Conservation (phyloP, 2,113 vertebrate species). For the Cricetomys ansorgei region DNA sequence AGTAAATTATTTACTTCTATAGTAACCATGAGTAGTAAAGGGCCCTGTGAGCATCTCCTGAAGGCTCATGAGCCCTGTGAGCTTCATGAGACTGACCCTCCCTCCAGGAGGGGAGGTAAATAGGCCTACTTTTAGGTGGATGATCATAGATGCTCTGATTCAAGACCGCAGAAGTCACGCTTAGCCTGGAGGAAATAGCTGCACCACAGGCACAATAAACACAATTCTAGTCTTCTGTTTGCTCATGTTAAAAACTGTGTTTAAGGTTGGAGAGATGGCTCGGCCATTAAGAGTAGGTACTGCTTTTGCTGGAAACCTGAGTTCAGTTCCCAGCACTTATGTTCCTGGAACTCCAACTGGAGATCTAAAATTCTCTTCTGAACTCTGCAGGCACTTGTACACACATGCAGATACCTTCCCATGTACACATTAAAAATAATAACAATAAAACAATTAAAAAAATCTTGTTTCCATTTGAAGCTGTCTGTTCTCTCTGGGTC, state of each 20-base stretch:
- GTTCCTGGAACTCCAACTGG: not conserved
- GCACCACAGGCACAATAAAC: not conserved
- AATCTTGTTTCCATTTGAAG: not conserved
- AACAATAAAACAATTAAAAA: not conserved
- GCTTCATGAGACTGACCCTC: not conserved
- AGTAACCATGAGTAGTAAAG: not conserved
- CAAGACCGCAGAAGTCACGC: no score
- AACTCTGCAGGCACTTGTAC: no score
- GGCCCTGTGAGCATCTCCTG: not conserved
- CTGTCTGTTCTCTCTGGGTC: not conserved
- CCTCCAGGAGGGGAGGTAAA: not conserved
- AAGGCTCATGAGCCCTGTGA: not conserved
- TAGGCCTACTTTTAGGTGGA: not conserved
- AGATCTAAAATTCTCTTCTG: not conserved
- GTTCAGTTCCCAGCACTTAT: not conserved
- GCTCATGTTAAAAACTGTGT: not conserved
- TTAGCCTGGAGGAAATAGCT: not conserved
- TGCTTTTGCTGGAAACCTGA: not conserved
- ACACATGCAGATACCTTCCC: not conserved
- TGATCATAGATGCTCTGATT: not conserved
- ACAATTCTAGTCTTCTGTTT: slow-evolving; percentile 15
- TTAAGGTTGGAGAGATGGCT: not conserved
- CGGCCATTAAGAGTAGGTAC: not conserved
- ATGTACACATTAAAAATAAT: not conserved
- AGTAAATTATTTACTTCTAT: not conserved